Conservation (phyloP, 2,888 invertebrate species). For the Rhingia rostrata region DNA sequence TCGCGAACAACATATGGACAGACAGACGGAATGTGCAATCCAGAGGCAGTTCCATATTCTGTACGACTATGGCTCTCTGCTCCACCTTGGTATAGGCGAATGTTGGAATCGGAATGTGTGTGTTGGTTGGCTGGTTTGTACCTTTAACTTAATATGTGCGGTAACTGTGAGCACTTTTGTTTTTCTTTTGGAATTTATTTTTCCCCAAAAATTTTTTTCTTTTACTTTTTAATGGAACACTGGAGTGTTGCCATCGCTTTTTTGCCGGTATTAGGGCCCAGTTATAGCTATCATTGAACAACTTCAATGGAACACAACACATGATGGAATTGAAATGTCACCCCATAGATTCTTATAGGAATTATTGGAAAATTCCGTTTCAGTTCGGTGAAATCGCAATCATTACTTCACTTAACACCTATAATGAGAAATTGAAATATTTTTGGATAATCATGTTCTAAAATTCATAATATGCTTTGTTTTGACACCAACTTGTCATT, state of each 20-base stretch:
- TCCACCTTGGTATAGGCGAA: background rate
- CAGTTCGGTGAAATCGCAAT: too few relatives aligned
- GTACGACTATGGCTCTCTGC: background rate
- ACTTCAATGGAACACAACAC: too few relatives aligned
- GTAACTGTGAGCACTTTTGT: constrained; percentile 56
- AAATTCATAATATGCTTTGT: too few relatives aligned
- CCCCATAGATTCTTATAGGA: too few relatives aligned
- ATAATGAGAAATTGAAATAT: too few relatives aligned
- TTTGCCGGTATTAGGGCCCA: too few relatives aligned
- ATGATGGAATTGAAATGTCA: too few relatives aligned
- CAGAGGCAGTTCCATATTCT: background rate
- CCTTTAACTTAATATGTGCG: constrained; percentile 69
- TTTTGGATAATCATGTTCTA: too few relatives aligned
- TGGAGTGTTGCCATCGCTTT: constrained; percentile 51
- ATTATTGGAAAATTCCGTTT: too few relatives aligned
- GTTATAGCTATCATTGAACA: too few relatives aligned
- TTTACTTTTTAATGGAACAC: constrained; percentile 7
- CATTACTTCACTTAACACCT: too few relatives aligned
- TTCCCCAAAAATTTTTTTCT: constrained; percentile 31
- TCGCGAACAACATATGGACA: constrained; percentile 45
- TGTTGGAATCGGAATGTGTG: constrained; percentile 4
- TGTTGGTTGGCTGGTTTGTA: constrained; percentile 38
- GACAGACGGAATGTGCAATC: constrained; percentile 56
- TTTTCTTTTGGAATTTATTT: constrained; percentile 1
- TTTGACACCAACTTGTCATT: too few relatives aligned